Evolutionary conservation across 2,113 vertebrate species (phyloP).

Genomic region (Otus sunia): DNA sequence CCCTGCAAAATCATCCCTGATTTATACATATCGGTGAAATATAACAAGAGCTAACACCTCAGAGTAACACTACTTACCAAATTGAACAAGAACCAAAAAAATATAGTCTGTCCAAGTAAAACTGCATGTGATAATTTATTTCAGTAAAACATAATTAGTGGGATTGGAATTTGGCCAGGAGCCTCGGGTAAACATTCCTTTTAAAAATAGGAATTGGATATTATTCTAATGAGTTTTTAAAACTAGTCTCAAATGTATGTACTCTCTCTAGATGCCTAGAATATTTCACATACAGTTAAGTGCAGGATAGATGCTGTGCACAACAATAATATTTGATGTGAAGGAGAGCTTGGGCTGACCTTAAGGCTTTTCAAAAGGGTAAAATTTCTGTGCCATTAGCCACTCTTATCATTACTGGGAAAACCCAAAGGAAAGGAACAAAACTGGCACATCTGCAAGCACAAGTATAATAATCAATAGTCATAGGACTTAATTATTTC

Average conservation of each 20-base stretch:
- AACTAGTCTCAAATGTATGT: neutral
- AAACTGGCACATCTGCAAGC: neutral
- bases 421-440: neutral
- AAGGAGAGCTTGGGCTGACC: neutral
- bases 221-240: conserved; percentile 11
- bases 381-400: neutral
- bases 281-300: neutral
- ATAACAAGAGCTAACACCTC: neutral
- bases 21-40: neutral
- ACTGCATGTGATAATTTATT: conserved; percentile 18
- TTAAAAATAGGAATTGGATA: conserved; percentile 13
- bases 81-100: neutral
- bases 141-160: conserved; percentile 7
- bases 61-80: neutral
- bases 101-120: neutral
- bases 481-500: neutral
- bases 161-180: neutral
- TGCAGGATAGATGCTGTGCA: neutral
- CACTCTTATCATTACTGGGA: neutral
- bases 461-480: neutral
- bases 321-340: neutral
- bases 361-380: neutral
- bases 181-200: conserved; percentile 14
- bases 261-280: neutral
- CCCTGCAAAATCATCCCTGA: neutral